Evolutionary conservation across 2,888 invertebrate species (phyloP).

Genomic region (Philopedon plagiatum): DNA sequence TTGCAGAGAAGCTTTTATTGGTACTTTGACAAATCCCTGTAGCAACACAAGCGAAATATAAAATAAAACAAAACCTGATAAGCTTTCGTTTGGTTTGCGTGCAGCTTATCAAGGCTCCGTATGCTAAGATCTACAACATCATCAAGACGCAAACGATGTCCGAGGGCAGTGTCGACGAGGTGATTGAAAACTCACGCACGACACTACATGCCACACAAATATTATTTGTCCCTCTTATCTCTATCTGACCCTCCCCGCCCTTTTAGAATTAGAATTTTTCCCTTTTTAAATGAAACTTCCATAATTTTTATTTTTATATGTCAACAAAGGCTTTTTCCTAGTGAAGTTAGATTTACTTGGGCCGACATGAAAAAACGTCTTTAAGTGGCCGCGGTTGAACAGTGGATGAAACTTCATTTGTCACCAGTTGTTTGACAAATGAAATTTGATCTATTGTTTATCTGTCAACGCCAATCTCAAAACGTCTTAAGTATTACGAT

Average conservation of each 20-base stretch:
- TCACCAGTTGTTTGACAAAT: too few relatives aligned
- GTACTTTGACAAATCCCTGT: not conserved
- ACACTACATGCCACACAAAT: constrained; percentile 57
- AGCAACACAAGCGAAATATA: not conserved
- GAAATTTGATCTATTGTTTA: too few relatives aligned
- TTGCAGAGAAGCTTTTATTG: constrained; percentile 15
- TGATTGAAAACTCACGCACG: constrained; percentile 60
- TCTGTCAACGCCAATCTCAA: too few relatives aligned
- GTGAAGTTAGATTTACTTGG: too few relatives aligned
- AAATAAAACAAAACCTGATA: constrained; percentile 16
- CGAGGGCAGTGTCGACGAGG: constrained; percentile 73
- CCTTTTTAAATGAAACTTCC: constrained; percentile 1
- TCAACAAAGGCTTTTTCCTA: constrained; percentile 19
- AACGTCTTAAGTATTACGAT: too few relatives aligned
- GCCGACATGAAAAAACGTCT: too few relatives aligned
- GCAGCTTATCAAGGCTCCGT: constrained; percentile 97
- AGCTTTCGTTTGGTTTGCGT: constrained; percentile 57
- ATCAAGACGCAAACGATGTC: constrained; percentile 92
- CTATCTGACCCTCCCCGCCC: constrained; percentile 3
- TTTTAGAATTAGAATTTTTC: constrained; percentile 14
- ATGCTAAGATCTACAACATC: constrained; percentile 96
- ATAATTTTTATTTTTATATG: constrained; percentile 3
- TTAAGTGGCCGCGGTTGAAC: too few relatives aligned
- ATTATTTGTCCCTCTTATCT: constrained; percentile 20
- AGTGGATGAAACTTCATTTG: too few relatives aligned